phyloP scores from a whole-genome alignment of 2,888 invertebrate species.

The Drosophila monieri region DNA sequence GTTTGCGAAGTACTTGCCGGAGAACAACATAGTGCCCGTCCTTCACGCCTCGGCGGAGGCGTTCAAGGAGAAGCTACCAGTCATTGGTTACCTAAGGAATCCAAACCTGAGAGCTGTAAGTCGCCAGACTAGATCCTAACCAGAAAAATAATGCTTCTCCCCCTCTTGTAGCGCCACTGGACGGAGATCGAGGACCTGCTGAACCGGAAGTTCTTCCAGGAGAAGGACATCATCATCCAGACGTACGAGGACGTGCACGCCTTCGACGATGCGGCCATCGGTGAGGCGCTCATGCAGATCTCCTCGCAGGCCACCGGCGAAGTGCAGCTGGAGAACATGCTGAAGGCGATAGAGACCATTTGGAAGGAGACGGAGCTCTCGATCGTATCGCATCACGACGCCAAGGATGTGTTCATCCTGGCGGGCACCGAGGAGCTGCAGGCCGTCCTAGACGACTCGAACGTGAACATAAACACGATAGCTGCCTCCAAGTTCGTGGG shows the following conservation, averaged over 20 bases:
- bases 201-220: constrained; percentile 89
- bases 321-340: constrained; percentile 90
- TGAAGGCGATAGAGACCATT: constrained; percentile 92
- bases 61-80: constrained; percentile 92
- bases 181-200: constrained; percentile 90
- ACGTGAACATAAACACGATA: constrained; percentile 93
- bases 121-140: not conserved
- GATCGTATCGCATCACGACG: constrained; percentile 91
- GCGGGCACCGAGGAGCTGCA: constrained; percentile 94
- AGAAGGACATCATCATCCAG: constrained; percentile 88
- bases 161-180: constrained; percentile 89
- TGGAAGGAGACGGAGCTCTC: constrained; percentile 93
- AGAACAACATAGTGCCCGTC: constrained; percentile 90
- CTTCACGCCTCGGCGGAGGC: constrained; percentile 91
- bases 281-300: constrained; percentile 91
- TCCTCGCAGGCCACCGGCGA: constrained; percentile 95
- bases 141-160: not conserved
- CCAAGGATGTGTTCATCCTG: constrained; percentile 92
- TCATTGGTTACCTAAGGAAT: constrained; percentile 92
- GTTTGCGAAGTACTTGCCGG: constrained; percentile 93
- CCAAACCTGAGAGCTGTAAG: constrained; percentile 88
- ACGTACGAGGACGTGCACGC: constrained; percentile 89
- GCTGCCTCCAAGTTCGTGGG: constrained; percentile 93
- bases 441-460: constrained; percentile 92
- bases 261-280: constrained; percentile 86